These are phyloP conservation scores for Drosophila persimilis DNA, from an alignment of 1,140 invertebrate genomes.

Conservation along the genomic window DNA sequence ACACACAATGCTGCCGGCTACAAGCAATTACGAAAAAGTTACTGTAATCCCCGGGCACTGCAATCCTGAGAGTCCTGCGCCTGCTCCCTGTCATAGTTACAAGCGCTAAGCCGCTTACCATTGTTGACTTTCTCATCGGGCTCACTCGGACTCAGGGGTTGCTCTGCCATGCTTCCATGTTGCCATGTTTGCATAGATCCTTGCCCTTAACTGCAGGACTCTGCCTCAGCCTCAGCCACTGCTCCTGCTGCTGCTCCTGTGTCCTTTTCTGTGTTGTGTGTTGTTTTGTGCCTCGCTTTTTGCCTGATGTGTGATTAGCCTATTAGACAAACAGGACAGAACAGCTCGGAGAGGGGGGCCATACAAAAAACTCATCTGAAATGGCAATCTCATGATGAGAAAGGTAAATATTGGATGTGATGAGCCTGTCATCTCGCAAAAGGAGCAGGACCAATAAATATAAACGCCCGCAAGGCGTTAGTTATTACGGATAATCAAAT, in stretches of 20 bases:
- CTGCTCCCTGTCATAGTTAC: constrained; percentile 69
- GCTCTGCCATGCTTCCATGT: constrained; percentile 12
- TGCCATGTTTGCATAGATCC: constrained; percentile 10
- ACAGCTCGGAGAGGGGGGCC: not conserved
- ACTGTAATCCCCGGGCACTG: constrained; percentile 58
- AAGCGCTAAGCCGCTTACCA: constrained; percentile 78
- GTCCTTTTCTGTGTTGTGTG: constrained; percentile 40
- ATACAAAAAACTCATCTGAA: constrained; percentile 25
- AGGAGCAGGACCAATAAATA: constrained; percentile 55
- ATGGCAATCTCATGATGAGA: constrained; percentile 69
- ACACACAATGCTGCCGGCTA: constrained; percentile 45
- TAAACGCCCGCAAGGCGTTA: constrained; percentile 62
- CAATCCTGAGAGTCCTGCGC: constrained; percentile 37
- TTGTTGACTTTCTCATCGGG: constrained; percentile 77
- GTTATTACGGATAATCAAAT: constrained; percentile 49
- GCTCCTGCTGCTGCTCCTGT: too few species aligned
- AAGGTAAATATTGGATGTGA: constrained; percentile 75
- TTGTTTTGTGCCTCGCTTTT: constrained; percentile 64
- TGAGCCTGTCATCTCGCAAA: constrained; percentile 37
- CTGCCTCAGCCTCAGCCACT: not conserved
- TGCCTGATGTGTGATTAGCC: constrained; percentile 77
- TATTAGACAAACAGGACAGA: constrained; percentile 71
- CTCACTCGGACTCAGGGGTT: constrained; percentile 67
- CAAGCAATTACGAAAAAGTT: constrained; percentile 79
- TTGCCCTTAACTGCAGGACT: constrained; percentile 20